A percentile compares a stretch with the other conserved stretches of the same genome.
Conservation (phyloP, 2,888 invertebrate species). For the Empis livida region DNA sequence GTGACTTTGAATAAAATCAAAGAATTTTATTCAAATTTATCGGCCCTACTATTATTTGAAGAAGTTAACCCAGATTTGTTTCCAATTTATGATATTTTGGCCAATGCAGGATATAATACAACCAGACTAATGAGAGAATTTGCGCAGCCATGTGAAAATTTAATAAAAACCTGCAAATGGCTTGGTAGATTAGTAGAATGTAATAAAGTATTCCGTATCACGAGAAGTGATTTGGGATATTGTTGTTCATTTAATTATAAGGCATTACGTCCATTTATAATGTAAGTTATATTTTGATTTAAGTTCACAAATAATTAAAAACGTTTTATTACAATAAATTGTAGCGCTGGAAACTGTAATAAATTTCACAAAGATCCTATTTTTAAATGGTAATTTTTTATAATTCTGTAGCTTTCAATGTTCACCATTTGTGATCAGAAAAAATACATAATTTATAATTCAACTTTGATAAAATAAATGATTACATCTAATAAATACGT, state of each 20-base stretch:
- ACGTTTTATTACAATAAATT: too few relatives aligned
- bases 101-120: constrained; percentile 28
- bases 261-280: constrained; percentile 6
- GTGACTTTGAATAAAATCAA: background rate
- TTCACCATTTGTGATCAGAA: too few relatives aligned
- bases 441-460: too few relatives aligned
- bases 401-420: too few relatives aligned
- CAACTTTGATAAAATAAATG: too few relatives aligned
- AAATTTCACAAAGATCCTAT: too few relatives aligned
- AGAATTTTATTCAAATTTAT: constrained; percentile 3
- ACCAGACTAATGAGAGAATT: constrained; percentile 10
- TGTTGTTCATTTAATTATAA: constrained; percentile 29
- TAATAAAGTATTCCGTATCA: constrained; percentile 20
- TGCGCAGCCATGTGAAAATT: constrained; percentile 13
- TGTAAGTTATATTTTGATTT: background rate
- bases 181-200: constrained; percentile 20
- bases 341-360: too few relatives aligned
- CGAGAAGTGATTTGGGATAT: constrained; percentile 23
- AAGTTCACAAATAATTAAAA: too few relatives aligned
- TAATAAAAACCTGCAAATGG: constrained; percentile 19
- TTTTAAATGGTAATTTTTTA: too few relatives aligned
- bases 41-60: constrained; percentile 2
- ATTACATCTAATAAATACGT: too few relatives aligned
- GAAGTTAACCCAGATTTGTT: constrained; percentile 12
- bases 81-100: constrained; percentile 15